phyloP scores from a whole-genome alignment of 2,113 vertebrate species.

The Lasiurus borealis region DNA sequence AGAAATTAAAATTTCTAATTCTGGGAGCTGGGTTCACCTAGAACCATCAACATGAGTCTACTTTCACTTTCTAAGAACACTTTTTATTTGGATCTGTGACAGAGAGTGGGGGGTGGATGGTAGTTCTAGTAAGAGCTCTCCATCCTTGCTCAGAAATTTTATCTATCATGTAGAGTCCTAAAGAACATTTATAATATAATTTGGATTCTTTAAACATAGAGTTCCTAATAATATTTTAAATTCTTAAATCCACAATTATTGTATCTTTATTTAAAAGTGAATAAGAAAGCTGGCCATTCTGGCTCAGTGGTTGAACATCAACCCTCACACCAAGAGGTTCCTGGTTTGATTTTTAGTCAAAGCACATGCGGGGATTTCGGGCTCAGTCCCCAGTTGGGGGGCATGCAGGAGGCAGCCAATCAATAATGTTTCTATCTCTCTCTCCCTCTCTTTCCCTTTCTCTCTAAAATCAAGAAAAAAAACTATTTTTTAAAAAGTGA shows the following conservation, averaged over 20 bases:
- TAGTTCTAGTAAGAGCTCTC: neutral
- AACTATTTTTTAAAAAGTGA: constrained; percentile 55
- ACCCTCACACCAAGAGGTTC: too few relatives aligned
- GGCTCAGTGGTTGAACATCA: too few relatives aligned
- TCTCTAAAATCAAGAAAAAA: too few relatives aligned
- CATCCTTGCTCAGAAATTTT: neutral
- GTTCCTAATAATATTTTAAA: neutral
- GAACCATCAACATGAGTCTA: neutral
- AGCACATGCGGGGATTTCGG: too few relatives aligned
- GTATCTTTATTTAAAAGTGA: constrained; percentile 65
- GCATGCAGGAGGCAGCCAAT: too few relatives aligned
- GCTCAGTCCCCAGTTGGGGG: too few relatives aligned
- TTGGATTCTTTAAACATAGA: neutral
- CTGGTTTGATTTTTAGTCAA: too few relatives aligned
- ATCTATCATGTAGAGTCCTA: neutral
- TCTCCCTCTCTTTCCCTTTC: too few relatives aligned
- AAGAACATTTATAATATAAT: neutral
- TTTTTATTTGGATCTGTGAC: neutral
- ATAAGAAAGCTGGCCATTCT: too few relatives aligned
- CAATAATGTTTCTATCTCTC: too few relatives aligned
- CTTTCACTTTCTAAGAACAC: neutral
- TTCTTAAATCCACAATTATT: constrained; percentile 71
- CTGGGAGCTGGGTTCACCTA: neutral
- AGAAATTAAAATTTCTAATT: neutral
- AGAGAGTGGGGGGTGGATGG: rapidly evolving